Base-by-base conservation (phyloP, 2,113 vertebrate species). In the Ancistrus triradiatus region DNA sequence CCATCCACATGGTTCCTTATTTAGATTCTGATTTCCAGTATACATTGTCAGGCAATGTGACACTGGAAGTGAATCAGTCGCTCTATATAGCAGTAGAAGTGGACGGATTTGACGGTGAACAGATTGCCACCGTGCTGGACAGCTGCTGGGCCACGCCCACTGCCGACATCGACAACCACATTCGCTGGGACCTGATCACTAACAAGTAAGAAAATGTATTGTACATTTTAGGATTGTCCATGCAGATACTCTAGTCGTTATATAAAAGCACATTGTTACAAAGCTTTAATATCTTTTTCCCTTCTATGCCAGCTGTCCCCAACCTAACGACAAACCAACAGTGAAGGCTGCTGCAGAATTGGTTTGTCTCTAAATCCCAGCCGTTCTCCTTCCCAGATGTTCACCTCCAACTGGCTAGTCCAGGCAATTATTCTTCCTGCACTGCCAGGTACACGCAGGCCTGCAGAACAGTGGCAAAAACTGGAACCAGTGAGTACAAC, bases 381-480 rank as follows among this genome's bases (percentile, higher is more conserved):
- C 44, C 56, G 6, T 18, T 79, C 79, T 62, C 71, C 73, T 44
- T 79, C 79, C 64, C 53, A 2, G 0, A 61, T 67, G 53, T 81
- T 81, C 38, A 46, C 6, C 0, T 81, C 79, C 55, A n/a, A 55
- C 60, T 1, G n/a, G 21, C 2, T 40, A 56, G 7, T 28, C 62
- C n/a, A 31, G n/a, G 46, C 7, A 38, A 24, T 7, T n/a, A n/a
- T 25, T 79, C 22, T 79, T 37, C 10, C 17, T 81, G 21, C 75
- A 81, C 50, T 81, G 79, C 53, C 69, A 70, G 8, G n/a, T 78
- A 46, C 63, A 71, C 2, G 64, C 78, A 17, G 79, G 79, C 55
- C 66, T 63, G 13, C 49, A 38, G 2, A 2, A 7, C 1, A n/a
- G 44, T 1, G 63, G 55, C 5, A n/a, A n/a, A n/a, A 44, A 42